Conservation (phyloP, 1,140 invertebrate species). For the Uloborus diversus region DNA sequence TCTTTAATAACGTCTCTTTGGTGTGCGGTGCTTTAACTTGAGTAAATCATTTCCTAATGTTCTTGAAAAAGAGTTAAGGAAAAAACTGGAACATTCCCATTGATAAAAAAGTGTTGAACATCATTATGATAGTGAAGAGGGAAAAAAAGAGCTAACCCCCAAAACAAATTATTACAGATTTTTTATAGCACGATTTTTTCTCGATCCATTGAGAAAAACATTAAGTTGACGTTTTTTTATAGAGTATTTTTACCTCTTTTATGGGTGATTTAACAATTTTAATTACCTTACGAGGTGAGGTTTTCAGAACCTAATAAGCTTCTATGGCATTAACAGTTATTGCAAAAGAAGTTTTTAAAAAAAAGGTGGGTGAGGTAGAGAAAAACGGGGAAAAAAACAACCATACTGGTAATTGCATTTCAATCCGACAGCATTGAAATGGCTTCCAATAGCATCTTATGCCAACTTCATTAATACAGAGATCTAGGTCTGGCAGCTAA, state of each 20-base stretch:
- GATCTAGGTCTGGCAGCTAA: too few species aligned
- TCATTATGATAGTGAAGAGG: too few species aligned
- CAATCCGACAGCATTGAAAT: slow-evolving; percentile 40
- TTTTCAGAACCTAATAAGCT: slow-evolving; percentile 52
- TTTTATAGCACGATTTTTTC: slow-evolving; percentile 36
- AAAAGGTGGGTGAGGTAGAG: too few species aligned
- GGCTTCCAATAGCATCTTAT: too few species aligned
- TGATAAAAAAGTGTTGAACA: too few species aligned
- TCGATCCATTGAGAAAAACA: slow-evolving; percentile 53
- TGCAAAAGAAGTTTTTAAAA: slow-evolving; percentile 9
- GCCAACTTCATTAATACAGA: too few species aligned
- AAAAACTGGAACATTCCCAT: too few species aligned
- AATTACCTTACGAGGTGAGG: slow-evolving; percentile 46
- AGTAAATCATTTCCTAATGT: slow-evolving; percentile 46
- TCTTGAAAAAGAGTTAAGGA: slow-evolving; percentile 38
- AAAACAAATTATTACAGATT: slow-evolving; percentile 39
- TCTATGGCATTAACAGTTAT: slow-evolving; percentile 4
- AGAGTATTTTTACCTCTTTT: slow-evolving; percentile 16
- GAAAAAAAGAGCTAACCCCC: slow-evolving; percentile 4
- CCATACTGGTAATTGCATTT: slow-evolving; percentile 52
- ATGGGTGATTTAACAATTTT: slow-evolving; percentile 45
- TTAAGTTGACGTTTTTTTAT: slow-evolving; percentile 35
- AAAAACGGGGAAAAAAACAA: slow-evolving; percentile 35
- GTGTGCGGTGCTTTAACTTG: too few species aligned
- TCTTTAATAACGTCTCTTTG: too few species aligned